A percentile compares a stretch with the other conserved stretches of the same genome.
Evolutionary conservation across 2,113 vertebrate genomes (phyloP).

Genomic region (Melanostigma gelatinosum): DNA sequence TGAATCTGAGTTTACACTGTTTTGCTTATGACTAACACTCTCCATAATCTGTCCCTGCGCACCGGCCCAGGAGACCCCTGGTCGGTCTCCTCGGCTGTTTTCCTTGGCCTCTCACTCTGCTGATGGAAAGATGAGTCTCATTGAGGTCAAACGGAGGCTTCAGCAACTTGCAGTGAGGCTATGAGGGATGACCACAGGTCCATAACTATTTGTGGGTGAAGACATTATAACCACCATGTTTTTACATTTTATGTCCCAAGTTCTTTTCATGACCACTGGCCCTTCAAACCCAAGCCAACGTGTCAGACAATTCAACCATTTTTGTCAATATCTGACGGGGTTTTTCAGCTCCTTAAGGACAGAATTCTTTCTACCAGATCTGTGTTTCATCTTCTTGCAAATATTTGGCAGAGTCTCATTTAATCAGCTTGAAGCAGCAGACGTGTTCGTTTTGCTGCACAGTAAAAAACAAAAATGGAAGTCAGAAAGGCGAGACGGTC

Average conservation of each 20-base stretch:
- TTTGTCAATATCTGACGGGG: not conserved
- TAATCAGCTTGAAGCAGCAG: not conserved
- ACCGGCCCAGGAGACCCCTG: slow-evolving; percentile 48
- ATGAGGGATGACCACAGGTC: slow-evolving; percentile 11
- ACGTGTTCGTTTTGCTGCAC: not conserved
- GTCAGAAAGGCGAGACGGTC: not conserved
- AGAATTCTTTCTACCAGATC: not conserved
- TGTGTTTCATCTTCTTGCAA: not conserved
- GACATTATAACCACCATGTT: not conserved
- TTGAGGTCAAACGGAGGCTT: slow-evolving; percentile 47
- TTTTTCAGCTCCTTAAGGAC: not conserved
- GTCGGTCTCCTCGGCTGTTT: slow-evolving; percentile 47
- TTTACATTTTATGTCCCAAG: slow-evolving; percentile 3
- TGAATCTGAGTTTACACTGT: slow-evolving; percentile 45
- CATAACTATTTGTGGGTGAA: not conserved
- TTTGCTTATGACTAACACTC: slow-evolving; percentile 68
- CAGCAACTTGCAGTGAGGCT: slow-evolving; percentile 7
- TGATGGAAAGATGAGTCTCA: slow-evolving; percentile 52
- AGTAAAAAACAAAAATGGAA: not conserved
- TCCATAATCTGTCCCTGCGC: slow-evolving; percentile 52
- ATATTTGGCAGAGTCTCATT: not conserved
- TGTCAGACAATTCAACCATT: not conserved
- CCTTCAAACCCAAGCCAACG: not conserved
- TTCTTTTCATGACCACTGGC: not conserved
- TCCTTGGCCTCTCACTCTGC: slow-evolving; percentile 41